Evolutionary conservation across 2,888 invertebrate species (phyloP).

Genomic region (Monopis laevigella): DNA sequence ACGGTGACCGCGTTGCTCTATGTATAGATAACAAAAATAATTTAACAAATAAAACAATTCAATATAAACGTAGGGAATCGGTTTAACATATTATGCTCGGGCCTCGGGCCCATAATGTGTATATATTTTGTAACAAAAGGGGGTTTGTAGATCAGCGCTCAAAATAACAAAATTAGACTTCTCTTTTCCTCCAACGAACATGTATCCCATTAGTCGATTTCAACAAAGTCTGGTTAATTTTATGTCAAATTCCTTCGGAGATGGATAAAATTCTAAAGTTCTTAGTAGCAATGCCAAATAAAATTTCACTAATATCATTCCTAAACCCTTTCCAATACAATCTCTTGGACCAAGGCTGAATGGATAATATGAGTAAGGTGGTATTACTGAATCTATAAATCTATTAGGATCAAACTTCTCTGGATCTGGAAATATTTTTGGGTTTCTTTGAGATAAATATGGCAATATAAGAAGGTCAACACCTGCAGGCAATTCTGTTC

Average conservation of each 20-base stretch:
- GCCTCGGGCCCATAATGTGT: too few species aligned
- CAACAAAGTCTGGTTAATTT: neutral
- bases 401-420: neutral
- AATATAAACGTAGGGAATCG: too few species aligned
- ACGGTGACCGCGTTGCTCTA: too few species aligned
- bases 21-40: too few species aligned
- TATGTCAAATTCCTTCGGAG: neutral
- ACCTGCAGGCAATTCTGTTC: slow-evolving; percentile 1
- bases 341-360: slow-evolving; percentile 2
- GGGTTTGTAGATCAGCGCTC: too few species aligned
- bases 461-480: slow-evolving; percentile 1
- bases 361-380: neutral
- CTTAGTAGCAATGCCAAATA: neutral
- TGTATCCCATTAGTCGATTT: neutral
- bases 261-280: neutral
- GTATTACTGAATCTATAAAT: neutral
- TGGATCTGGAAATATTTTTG: neutral
- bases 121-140: too few species aligned
- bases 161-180: too few species aligned
- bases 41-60: too few species aligned
- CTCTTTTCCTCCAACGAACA: neutral
- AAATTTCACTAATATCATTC: neutral
- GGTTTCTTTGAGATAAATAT: neutral
- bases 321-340: slow-evolving; percentile 1
- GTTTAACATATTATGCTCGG: too few species aligned